Conservation (phyloP, 2,113 vertebrate genomes). For the Numida meleagris region DNA sequence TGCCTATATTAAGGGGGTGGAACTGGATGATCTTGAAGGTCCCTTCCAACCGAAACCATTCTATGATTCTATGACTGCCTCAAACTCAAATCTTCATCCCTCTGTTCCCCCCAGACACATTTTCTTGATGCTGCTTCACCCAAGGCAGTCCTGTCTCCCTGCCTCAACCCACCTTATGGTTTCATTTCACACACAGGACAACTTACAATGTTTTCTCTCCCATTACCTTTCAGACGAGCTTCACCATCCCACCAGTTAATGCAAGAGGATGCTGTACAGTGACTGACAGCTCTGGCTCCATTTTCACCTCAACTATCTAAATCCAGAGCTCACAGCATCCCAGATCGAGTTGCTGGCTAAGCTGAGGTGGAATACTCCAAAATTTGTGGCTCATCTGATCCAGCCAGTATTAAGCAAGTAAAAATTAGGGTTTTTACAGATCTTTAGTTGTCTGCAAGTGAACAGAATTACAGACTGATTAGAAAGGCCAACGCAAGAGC, state of each 20-base stretch:
- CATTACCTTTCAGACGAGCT: neutral
- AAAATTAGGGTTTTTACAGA: neutral
- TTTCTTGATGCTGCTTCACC: neutral
- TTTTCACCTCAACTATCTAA: fast-evolving
- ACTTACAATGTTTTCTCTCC: fast-evolving
- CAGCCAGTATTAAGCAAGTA: neutral
- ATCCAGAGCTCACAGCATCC: neutral
- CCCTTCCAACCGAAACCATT: too few relatives aligned
- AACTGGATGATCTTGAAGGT: too few relatives aligned
- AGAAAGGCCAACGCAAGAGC: neutral
- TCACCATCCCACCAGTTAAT: fast-evolving
- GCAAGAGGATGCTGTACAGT: neutral
- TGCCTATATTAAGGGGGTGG: too few relatives aligned
- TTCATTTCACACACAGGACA: neutral
- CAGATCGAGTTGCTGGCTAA: neutral
- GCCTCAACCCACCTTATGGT: fast-evolving
- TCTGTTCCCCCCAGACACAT: neutral
- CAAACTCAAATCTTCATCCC: neutral
- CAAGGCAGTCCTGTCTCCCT: too few relatives aligned
- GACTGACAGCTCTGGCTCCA: neutral
- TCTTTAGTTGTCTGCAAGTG: neutral
- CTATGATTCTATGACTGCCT: too few relatives aligned
- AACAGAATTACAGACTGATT: neutral
- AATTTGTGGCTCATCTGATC: neutral
- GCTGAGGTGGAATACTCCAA: neutral